Conservation (phyloP, 2,888 invertebrate genomes). For the Dicranocentrus wangi region DNA sequence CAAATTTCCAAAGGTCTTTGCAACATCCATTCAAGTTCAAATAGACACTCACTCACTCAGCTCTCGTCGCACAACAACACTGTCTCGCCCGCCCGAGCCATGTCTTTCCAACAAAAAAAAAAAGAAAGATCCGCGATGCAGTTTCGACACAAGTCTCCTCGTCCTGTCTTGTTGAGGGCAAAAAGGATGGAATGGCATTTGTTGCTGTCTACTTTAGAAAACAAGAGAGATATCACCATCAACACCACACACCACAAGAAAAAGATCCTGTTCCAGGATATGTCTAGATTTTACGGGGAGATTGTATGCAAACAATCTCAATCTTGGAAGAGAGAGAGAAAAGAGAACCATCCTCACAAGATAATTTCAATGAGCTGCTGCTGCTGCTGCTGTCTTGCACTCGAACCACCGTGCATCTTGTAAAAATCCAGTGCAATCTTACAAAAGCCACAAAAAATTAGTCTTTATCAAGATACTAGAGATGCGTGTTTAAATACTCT, state of each 20-base stretch:
- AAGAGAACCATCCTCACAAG: no score
- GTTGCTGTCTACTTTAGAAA: conserved; percentile 11
- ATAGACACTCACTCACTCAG: not conserved
- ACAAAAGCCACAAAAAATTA: conserved; percentile 11
- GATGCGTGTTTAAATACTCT: conserved; percentile 38
- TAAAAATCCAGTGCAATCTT: conserved; percentile 13
- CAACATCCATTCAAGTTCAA: conserved; percentile 9
- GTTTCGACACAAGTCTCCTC: not conserved
- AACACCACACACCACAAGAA: conserved; percentile 7
- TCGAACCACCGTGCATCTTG: not conserved
- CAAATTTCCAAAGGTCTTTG: not conserved
- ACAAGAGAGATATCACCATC: conserved; percentile 11
- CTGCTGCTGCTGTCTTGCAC: conserved; percentile 18
- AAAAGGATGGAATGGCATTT: conserved; percentile 9
- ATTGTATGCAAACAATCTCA: not conserved
- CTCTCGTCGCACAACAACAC: not conserved
- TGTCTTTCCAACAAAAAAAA: not conserved
- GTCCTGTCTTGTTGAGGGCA: not conserved
- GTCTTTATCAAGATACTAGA: conserved; percentile 29
- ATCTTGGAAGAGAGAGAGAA: not conserved
- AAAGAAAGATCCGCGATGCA: not conserved
- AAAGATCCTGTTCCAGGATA: not conserved
- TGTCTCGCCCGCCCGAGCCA: not conserved
- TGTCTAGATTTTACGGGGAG: not conserved
- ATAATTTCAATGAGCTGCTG: no score